Percentiles rank a stretch among this genome's conserved stretches.
phyloP scores from a whole-genome alignment of 1,140 invertebrate genomes.

The Polyergus mexicanus region DNA sequence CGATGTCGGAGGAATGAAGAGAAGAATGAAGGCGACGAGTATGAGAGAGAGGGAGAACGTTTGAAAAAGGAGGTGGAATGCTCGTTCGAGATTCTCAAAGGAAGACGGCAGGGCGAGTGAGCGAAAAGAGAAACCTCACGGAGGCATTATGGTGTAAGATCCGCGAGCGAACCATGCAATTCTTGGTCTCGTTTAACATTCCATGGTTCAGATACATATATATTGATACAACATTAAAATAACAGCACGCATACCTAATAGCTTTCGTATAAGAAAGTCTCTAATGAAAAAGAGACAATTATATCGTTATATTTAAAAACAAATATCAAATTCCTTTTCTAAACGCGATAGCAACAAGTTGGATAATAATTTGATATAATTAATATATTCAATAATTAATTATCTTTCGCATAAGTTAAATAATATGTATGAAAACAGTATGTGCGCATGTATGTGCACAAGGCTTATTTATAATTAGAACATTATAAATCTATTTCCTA shows the following conservation, averaged over 20 bases:
- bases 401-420: no score
- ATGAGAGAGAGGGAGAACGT: not conserved
- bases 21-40: not conserved
- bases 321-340: no score
- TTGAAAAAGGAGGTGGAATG: conserved; percentile 48
- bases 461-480: no score
- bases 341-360: no score
- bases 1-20: conserved; percentile 57
- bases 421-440: no score
- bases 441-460: no score
- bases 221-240: conserved; percentile 46
- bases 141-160: conserved; percentile 5
- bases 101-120: not conserved
- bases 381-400: no score
- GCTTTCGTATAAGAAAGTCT: conserved; percentile 61
- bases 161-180: conserved; percentile 50
- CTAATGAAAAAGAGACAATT: conserved; percentile 24
- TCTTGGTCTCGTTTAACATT: conserved; percentile 20
- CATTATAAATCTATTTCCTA: no score
- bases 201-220: conserved; percentile 29
- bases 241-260: not conserved
- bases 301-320: no score
- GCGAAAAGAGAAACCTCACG: conserved; percentile 67
- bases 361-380: no score
- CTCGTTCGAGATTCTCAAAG: not conserved